A percentile compares a stretch with the other conserved stretches of the same genome.
Conservation (phyloP, 2,113 vertebrate species). For the Ursus arctos region DNA sequence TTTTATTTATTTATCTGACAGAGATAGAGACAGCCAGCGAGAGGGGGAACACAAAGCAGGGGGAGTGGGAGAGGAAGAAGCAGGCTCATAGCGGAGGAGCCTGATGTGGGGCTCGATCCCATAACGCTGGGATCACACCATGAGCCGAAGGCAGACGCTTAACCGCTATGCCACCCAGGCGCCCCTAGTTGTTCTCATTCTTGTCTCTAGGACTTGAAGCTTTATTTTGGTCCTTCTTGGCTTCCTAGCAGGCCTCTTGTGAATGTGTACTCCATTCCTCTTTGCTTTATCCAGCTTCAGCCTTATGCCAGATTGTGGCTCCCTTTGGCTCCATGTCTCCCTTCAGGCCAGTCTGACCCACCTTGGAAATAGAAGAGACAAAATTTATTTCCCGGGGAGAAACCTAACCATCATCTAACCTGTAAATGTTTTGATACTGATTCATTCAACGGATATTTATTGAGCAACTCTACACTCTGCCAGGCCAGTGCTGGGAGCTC, state of each 20-base stretch:
- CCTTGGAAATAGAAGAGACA: neutral
- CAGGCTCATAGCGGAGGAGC: too few species aligned
- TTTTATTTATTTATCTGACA: too few species aligned
- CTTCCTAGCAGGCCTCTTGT: neutral
- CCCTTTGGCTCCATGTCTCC: neutral
- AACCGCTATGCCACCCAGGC: too few species aligned
- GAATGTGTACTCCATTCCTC: neutral
- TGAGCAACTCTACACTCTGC: neutral
- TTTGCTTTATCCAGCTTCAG: neutral
- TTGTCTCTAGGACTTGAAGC: neutral
- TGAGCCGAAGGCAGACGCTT: too few species aligned
- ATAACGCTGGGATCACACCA: too few species aligned
- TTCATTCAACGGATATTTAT: neutral
- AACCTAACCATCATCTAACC: neutral
- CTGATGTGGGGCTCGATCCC: too few species aligned
- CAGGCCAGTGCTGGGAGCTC: neutral
- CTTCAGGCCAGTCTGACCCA: neutral
- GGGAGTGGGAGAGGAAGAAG: too few species aligned
- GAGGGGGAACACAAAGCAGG: too few species aligned
- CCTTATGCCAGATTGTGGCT: neutral
- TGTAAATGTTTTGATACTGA: neutral
- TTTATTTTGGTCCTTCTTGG: neutral
- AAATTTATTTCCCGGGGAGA: neutral
- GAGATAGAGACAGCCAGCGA: too few species aligned
- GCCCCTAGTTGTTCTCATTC: neutral